Evolutionary conservation across 2,797 vertebrate genomes (phyloP), one percentile per base, ranked within the genome.

Genomic region (Alca torda): DNA sequence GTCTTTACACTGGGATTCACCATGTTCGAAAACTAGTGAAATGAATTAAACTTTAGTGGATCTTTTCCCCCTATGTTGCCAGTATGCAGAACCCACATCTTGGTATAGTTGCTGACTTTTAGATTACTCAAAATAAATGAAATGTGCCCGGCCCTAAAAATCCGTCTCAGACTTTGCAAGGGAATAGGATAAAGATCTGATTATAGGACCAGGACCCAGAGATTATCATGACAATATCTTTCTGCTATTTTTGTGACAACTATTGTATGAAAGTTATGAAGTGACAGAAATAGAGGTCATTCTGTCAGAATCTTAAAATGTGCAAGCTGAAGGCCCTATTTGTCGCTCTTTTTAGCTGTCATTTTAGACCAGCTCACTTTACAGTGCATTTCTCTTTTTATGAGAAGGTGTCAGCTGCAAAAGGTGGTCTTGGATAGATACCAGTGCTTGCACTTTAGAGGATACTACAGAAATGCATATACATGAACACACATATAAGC

Each of bases 361-460:
- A 9, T 90, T 90, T 95, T 88, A 93, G 76, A 78, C 20, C 26
- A 84, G 53, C 56, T 93, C 92, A 89, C 51, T 89, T 97, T 87
- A 88, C 60, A 69, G 23, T 78, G 54, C 59, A 78, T 92, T 90
- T 91, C 46, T 93, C 11, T 93, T 95, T 93, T 92, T 89, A 90
- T 90, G 67, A 84, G 75, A 78, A 84, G 28, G 9, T 96, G 86
- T 94, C 93, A 96, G 72, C 88, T 85, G 31, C 68, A 85, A 89
- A 95, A 96, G 68, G 77, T 95, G 89, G 60, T 54, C 67, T 89
- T 77, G 83, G 90, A 95, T 23, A 96, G 74, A 96, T 83, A 87
- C 82, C 88, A 95, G 87, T 70, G 35, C 53, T 90, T 84, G 39
- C 35, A 60, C 61, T 79, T 85, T 65, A 68, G 60, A 89, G 50